These are phyloP conservation scores for Molossus alvarezi DNA, from an alignment of 2,797 vertebrate species.

Conservation along the genomic window DNA sequence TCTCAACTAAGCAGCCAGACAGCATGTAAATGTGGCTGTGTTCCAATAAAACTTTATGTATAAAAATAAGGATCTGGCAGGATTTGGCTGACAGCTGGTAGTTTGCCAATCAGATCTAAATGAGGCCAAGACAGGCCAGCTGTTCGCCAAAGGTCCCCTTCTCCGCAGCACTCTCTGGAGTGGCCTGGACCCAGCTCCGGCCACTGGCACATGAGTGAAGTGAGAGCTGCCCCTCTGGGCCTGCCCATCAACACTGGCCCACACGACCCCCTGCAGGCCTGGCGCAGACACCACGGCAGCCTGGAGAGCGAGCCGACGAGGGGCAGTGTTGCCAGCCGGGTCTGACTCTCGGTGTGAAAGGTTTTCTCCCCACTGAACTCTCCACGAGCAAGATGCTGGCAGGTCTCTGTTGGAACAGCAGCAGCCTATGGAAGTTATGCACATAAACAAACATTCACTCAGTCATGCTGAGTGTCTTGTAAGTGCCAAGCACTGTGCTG, in stretches of 20 bases:
- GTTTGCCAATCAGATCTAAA: background rate
- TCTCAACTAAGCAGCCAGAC: background rate
- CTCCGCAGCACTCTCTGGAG: background rate
- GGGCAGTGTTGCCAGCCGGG: background rate
- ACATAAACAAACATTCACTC: rapidly evolving
- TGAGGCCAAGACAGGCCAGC: background rate
- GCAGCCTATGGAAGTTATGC: too few relatives aligned
- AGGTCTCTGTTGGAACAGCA: rapidly evolving
- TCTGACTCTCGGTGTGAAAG: background rate
- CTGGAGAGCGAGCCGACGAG: background rate
- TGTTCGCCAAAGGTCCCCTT: background rate
- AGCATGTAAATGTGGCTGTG: background rate
- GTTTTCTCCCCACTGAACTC: too few relatives aligned
- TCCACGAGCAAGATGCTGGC: background rate
- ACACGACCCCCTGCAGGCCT: rapidly evolving
- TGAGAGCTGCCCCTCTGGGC: background rate
- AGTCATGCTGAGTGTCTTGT: rapidly evolving
- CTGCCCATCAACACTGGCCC: background rate
- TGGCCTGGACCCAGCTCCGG: background rate
- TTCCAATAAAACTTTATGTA: conserved; percentile 32
- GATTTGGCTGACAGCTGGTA: background rate
- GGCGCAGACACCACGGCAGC: background rate
- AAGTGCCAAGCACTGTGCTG: rapidly evolving
- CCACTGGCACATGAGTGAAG: background rate
- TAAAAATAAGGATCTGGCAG: background rate